Conservation (phyloP, 2,113 vertebrate species). For the Otus sunia region DNA sequence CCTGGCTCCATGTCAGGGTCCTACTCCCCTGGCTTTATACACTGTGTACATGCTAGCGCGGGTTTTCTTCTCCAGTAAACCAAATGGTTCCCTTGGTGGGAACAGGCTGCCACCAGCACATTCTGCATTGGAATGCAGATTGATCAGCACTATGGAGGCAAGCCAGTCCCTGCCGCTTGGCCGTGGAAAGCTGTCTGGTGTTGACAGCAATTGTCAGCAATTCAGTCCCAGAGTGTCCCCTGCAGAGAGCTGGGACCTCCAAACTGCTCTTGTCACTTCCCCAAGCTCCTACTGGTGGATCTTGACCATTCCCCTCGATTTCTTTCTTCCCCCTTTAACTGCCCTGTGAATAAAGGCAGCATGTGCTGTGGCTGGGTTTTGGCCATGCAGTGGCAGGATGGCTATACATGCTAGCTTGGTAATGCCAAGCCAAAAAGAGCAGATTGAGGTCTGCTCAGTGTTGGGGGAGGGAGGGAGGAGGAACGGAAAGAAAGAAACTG, state of each 20-base stretch:
- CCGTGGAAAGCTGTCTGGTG: background rate
- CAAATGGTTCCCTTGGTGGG: background rate
- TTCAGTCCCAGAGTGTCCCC: too few relatives aligned
- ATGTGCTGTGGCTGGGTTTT: background rate
- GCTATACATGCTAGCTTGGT: background rate
- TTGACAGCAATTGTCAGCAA: background rate
- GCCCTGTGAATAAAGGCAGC: background rate
- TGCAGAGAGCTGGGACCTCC: background rate
- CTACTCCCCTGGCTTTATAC: background rate
- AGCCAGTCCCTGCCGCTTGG: background rate
- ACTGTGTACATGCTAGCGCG: too few relatives aligned
- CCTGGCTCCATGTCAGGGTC: background rate
- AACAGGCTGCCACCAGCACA: background rate
- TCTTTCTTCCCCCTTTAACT: background rate
- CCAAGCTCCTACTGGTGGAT: background rate
- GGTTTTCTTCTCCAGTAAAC: background rate
- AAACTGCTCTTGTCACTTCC: background rate
- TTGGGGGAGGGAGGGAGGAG: background rate
- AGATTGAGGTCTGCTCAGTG: background rate
- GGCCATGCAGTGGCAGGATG: background rate
- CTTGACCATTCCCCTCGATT: background rate
- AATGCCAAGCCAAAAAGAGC: background rate
- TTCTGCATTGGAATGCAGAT: background rate
- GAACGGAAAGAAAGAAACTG: background rate
- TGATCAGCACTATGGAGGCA: accelerated